phyloP scores from a whole-genome alignment of 2,888 invertebrate genomes.

The Abrostola tripartita region DNA sequence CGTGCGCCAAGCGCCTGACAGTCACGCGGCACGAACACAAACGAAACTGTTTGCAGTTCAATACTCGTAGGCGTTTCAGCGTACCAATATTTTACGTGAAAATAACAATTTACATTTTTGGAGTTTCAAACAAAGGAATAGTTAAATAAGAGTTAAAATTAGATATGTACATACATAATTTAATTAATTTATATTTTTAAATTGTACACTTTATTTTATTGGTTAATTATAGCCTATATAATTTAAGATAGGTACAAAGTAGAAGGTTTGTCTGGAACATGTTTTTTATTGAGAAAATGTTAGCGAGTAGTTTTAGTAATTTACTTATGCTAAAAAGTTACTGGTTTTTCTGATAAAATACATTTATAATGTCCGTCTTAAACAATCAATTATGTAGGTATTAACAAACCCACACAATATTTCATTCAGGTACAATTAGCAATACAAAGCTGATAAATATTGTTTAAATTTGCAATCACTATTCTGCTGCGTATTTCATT shows the following conservation, averaged over 20 bases:
- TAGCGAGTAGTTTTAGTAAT: no score
- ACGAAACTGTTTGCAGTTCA: constrained; percentile 69
- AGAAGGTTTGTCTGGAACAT: no score
- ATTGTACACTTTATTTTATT: no score
- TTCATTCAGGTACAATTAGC: not conserved
- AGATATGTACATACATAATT: no score
- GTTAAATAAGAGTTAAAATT: not conserved
- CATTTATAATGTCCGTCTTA: no score
- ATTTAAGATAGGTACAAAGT: no score
- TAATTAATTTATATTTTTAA: no score
- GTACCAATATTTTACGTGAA: constrained; percentile 31
- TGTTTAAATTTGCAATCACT: constrained; percentile 28
- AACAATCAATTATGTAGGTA: no score
- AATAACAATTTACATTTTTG: constrained; percentile 1
- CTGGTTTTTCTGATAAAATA: no score
- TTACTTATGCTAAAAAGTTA: no score
- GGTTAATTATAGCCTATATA: no score
- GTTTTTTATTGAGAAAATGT: no score
- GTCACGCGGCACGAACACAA: constrained; percentile 74
- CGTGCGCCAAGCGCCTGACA: constrained; percentile 80
- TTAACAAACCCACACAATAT: not conserved
- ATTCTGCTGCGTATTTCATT: constrained; percentile 36
- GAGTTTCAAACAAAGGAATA: not conserved
- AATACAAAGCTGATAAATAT: constrained; percentile 1
- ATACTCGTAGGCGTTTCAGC: constrained; percentile 73